A percentile compares a stretch with the other conserved stretches of the same genome.
Evolutionary conservation across 2,888 invertebrate species (phyloP).

Genomic region (Ptychoptera albimana): DNA sequence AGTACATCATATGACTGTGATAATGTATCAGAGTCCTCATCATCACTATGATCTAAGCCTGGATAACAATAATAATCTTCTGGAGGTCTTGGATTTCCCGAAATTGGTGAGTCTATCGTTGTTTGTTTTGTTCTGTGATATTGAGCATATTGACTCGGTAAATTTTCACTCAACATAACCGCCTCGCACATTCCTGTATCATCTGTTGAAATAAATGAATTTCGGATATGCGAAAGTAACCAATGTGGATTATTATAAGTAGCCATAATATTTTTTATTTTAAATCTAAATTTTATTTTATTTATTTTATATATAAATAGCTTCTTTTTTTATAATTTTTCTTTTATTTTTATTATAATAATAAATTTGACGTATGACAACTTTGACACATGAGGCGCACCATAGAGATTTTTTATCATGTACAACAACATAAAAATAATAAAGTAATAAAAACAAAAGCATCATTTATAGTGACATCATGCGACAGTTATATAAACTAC

Average conservation of each 20-base stretch:
- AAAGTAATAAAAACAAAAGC: too few species aligned
- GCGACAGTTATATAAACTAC: too few species aligned
- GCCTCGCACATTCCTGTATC: conserved; percentile 90
- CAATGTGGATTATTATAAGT: conserved; percentile 88
- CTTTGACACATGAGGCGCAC: too few species aligned
- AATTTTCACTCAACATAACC: conserved; percentile 74
- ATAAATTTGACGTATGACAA: too few species aligned
- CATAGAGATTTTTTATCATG: too few species aligned
- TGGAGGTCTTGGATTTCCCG: conserved; percentile 15
- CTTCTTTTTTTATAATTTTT: too few species aligned
- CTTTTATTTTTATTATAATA: too few species aligned
- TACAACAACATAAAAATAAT: too few species aligned
- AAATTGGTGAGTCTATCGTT: not conserved
- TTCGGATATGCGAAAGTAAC: conserved; percentile 81
- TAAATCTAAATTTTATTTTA: too few species aligned
- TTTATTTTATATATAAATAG: too few species aligned
- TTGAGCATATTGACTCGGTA: conserved; percentile 43
- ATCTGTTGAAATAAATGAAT: conserved; percentile 90
- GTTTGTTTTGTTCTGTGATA: conserved; percentile 27
- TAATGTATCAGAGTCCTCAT: conserved; percentile 50
- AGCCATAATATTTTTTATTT: conserved; percentile 46
- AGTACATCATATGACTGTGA: conserved; percentile 67
- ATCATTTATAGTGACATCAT: too few species aligned
- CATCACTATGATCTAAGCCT: conserved; percentile 61
- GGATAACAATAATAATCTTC: conserved; percentile 53